Evolutionary conservation across 2,888 invertebrate genomes (phyloP), one percentile per base, ranked within the genome.

Genomic region (Drosophila engyochracea): DNA sequence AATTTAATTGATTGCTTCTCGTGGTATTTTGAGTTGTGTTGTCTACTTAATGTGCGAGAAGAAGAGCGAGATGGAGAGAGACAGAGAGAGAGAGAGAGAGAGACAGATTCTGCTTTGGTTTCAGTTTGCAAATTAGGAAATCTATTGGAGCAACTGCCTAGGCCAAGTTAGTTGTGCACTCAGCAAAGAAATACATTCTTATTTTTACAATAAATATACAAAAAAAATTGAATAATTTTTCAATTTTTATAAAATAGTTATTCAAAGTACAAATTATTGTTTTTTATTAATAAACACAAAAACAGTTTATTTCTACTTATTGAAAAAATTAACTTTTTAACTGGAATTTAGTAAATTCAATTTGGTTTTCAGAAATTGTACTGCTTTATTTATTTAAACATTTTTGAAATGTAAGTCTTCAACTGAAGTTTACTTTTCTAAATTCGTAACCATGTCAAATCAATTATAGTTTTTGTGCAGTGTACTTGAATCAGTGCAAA

Each of bases 1-100:
- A 87, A 87, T 87, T 87, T 89, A 87, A 87, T 87, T 87, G 87
- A 87, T 90, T 90, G 91, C 70, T 67, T 73, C 64, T 63, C 44
- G 33, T 44, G 78, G 70, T 68, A 55, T 63, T 35, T 53, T 52
- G 25, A 55, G 47, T 28, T 75, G 61, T 67, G 59, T 33, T 52
- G 54, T 54, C 65, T 54, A 28, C 49, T 28, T 3, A 67, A 64
- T 54, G 28, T n/a, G 22, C 14, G 30, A 25, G 2, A 12, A 4
- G 9, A 2, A 16, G 25, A 6, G 10, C 7, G 37, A 25, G 7
- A 12, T 6, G 0, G 7, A 9, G 9, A 31, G 16, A 19, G 28
- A 22, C 4, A 6, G 4, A 14, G 4, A 4, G 4, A n/a, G 14
- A n/a, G n/a, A 55, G 47, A 49, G 52, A 6, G 37, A 37, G 41